Percentiles rank a stretch among this genome's conserved stretches.
Conservation (phyloP, 2,888 invertebrate species). For the Chrysolina oricalcia region DNA sequence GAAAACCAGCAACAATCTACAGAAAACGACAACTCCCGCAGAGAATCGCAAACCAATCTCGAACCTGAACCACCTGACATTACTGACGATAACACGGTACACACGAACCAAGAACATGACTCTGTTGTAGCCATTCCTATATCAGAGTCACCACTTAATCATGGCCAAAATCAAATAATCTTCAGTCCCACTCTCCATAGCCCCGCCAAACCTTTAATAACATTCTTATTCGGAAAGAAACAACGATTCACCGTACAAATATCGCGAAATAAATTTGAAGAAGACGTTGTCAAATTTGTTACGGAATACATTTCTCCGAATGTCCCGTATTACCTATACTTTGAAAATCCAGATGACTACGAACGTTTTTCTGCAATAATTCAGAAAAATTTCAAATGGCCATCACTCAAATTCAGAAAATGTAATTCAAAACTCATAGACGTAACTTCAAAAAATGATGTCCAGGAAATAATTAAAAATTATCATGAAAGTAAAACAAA, state of each 20-base stretch:
- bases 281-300: constrained; percentile 29
- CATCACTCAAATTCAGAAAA: constrained; percentile 8
- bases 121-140: neutral
- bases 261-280: constrained; percentile 23
- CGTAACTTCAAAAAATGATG: constrained; percentile 4
- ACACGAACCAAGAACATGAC: neutral
- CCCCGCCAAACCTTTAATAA: constrained; percentile 7
- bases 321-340: constrained; percentile 36
- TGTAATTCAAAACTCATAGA: constrained; percentile 20
- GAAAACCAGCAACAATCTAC: neutral
- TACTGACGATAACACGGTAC: neutral
- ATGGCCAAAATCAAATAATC: constrained; percentile 24
- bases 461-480: constrained; percentile 7
- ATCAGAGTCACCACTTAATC: constrained; percentile 20
- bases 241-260: constrained; percentile 26
- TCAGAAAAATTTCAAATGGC: constrained; percentile 23
- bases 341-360: constrained; percentile 32
- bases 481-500: constrained; percentile 33
- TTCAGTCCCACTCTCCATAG: neutral
- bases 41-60: neutral
- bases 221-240: constrained; percentile 29
- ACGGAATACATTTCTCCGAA: constrained; percentile 22
- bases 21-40: neutral
- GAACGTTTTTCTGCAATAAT: constrained; percentile 35
- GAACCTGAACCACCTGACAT: neutral